A percentile compares a stretch with the other conserved stretches of the same genome.
phyloP scores from a whole-genome alignment of 1,140 invertebrate genomes.

The Belonocnema kinseyi region DNA sequence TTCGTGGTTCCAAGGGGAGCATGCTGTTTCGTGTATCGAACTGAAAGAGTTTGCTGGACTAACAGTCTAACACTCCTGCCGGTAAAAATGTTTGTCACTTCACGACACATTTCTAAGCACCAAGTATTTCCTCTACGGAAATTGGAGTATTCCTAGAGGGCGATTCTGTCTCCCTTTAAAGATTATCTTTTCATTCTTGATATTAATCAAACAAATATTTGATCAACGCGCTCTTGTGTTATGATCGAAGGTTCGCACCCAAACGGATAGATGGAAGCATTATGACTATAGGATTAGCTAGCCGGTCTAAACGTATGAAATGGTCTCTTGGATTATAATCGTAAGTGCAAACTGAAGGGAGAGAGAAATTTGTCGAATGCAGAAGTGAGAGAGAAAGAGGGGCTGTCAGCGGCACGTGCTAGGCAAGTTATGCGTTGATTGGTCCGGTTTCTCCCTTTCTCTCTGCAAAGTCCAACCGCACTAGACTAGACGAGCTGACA shows the following conservation, averaged over 20 bases:
- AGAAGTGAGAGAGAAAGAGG: constrained; percentile 44
- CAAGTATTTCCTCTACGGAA: constrained; percentile 25
- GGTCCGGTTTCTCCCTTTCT: constrained; percentile 41
- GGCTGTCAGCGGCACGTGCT: constrained; percentile 62
- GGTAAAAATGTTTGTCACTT: constrained; percentile 28
- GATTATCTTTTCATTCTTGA: neutral
- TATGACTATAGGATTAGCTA: constrained; percentile 12
- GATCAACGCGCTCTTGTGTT: neutral
- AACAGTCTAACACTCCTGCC: constrained; percentile 19
- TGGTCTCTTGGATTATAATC: constrained; percentile 16
- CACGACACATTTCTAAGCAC: neutral
- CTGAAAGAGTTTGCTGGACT: constrained; percentile 23
- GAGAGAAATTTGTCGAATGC: constrained; percentile 6
- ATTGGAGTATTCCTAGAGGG: neutral
- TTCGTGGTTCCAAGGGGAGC: constrained; percentile 55
- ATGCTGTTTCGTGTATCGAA: constrained; percentile 44
- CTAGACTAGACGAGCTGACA: constrained; percentile 48
- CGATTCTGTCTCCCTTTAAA: neutral
- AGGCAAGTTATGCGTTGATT: constrained; percentile 52
- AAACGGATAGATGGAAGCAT: neutral
- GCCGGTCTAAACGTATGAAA: constrained; percentile 45
- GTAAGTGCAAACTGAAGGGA: constrained; percentile 22
- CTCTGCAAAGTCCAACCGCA: constrained; percentile 27
- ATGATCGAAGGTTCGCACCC: neutral
- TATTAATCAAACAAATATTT: neutral